Conservation (phyloP, 2,113 vertebrate genomes). For the Aix galericulata region DNA sequence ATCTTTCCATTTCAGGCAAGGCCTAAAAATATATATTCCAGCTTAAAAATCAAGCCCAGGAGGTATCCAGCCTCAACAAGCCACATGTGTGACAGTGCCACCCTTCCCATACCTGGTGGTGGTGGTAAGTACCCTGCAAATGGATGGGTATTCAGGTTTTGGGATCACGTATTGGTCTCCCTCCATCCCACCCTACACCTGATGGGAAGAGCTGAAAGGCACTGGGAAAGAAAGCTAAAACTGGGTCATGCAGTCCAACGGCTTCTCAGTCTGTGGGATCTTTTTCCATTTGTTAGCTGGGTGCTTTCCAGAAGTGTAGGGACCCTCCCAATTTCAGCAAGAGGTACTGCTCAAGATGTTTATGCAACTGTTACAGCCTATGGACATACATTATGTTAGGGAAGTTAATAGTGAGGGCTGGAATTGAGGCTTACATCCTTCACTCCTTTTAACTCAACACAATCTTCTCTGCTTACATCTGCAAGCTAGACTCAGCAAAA, state of each 20-base stretch:
- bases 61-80: background rate
- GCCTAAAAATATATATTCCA: background rate
- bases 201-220: background rate
- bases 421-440: background rate
- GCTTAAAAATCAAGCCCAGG: background rate
- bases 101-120: rapidly evolving
- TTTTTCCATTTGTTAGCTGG: background rate
- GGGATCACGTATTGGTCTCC: background rate
- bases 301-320: background rate
- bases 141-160: background rate
- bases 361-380: background rate
- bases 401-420: background rate
- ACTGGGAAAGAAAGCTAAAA: background rate
- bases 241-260: rapidly evolving
- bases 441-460: background rate
- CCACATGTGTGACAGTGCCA: rapidly evolving
- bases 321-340: background rate
- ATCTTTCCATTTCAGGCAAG: background rate
- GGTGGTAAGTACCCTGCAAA: background rate
- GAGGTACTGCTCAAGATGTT: background rate
- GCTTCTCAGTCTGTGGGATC: background rate
- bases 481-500: slow-evolving; percentile 38
- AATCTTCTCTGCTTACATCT: background rate
- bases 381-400: background rate
- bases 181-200: no score